phyloP scores from a whole-genome alignment of 2,113 vertebrate species.

The Peromyscus polionotus region DNA sequence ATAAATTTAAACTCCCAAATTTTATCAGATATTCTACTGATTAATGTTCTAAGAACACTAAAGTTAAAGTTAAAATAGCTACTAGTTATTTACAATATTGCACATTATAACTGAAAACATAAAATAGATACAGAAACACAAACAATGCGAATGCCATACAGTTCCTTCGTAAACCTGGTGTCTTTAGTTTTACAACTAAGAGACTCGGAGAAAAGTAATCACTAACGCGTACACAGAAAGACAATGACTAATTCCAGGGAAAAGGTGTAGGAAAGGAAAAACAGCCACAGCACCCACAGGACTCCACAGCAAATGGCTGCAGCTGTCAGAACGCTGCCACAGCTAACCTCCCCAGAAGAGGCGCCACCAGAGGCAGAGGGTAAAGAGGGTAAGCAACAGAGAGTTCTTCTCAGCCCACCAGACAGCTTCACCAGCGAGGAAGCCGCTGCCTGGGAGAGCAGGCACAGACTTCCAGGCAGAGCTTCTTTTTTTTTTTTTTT shows the following conservation, averaged over 20 bases:
- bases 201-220: constrained; percentile 42
- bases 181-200: constrained; percentile 26
- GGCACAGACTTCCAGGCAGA: background rate
- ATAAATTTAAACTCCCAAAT: constrained; percentile 2
- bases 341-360: background rate
- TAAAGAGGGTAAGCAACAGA: background rate
- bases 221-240: constrained; percentile 10
- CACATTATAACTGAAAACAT: background rate
- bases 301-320: background rate
- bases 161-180: background rate
- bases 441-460: background rate
- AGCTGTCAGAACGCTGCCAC: background rate
- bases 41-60: constrained; percentile 43
- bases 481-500: constrained; percentile 3
- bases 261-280: constrained; percentile 5
- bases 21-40: constrained; percentile 22
- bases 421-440: background rate
- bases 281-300: background rate
- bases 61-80: constrained; percentile 16
- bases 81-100: constrained; percentile 25
- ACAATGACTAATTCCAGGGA: constrained; percentile 23
- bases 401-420: background rate
- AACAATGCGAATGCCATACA: constrained; percentile 2
- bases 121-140: background rate
- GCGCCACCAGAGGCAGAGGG: background rate